These are phyloP conservation scores for Tauraco erythrolophus DNA, from an alignment of 2,113 vertebrate species.

Conservation along the genomic window DNA sequence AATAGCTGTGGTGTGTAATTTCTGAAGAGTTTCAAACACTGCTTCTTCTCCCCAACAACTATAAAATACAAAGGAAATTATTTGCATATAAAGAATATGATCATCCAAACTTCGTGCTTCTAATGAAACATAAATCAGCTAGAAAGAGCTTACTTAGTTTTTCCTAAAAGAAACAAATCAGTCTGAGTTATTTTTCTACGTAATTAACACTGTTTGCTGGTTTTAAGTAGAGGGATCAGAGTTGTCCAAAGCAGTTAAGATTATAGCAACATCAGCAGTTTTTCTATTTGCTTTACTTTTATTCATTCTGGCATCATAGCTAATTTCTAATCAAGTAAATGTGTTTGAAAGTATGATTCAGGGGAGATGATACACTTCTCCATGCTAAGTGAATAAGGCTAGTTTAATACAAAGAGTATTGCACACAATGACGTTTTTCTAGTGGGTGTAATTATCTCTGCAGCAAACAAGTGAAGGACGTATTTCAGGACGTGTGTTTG, in stretches of 20 bases:
- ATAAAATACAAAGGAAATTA: slow-evolving; percentile 24
- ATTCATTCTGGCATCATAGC: slow-evolving; percentile 58
- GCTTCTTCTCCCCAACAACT: not conserved
- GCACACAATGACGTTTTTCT: not conserved
- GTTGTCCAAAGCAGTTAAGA: slow-evolving; percentile 59
- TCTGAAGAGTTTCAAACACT: not conserved
- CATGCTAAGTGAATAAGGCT: not conserved
- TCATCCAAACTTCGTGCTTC: slow-evolving; percentile 3
- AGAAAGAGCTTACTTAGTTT: slow-evolving; percentile 47
- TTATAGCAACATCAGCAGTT: slow-evolving; percentile 70
- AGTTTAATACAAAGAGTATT: slow-evolving; percentile 10
- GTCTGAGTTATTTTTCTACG: slow-evolving; percentile 65
- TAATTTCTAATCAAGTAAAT: slow-evolving; percentile 74
- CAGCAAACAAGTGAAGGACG: not conserved
- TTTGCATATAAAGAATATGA: slow-evolving; percentile 40
- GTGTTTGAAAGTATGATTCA: slow-evolving; percentile 58
- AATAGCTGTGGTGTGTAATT: not conserved
- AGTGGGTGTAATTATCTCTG: not conserved
- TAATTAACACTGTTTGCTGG: slow-evolving; percentile 66
- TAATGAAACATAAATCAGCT: slow-evolving; percentile 51
- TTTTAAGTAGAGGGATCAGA: slow-evolving; percentile 55
- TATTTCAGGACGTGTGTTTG: not conserved
- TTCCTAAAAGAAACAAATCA: slow-evolving; percentile 66
- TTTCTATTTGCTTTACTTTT: slow-evolving; percentile 64
- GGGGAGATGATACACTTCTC: not conserved